Base-by-base conservation (phyloP, 1,140 invertebrate species). In the Aphelenchoides fujianensis region DNA sequence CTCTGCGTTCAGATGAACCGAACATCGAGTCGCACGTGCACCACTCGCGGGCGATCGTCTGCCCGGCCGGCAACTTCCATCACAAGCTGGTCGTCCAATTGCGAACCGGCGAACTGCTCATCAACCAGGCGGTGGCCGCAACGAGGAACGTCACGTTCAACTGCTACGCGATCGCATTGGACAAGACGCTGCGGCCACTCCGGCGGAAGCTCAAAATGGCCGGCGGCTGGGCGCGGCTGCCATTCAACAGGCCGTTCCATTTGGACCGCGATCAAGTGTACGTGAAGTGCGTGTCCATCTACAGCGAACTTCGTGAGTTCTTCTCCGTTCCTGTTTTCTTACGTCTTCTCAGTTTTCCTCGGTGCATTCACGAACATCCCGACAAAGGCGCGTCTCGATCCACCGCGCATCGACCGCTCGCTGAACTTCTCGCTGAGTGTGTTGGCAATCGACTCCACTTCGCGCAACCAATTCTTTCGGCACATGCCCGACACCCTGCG, bases 381-480 rank as follows among this genome's bases (percentile, higher is more conserved):
- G 53, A 61, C n/a, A 3, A 66, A 63, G 31, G 31, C 12, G 16
- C 55, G 19, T 30, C 28, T 59, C 12, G 23, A 32, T 7, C 27
- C 55, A 5, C 5, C 5, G 55, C 19, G 12, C 5, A 5, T 59
- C 19, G 55, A 48, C 23, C 12, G 12, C 23, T 23, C 41, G 12
- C 27, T 30, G 5, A 5, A 35, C 16, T 66, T 32, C 3, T 23
- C n/a, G 28, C n/a, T 66, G 16, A n/a, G 16, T 1, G 53, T 66
- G 23, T 35, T 66, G 63, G 63, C 12, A 12, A 36, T 66, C n/a
- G 63, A 66, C 32, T 36, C 32, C 12, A 66, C 63, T 55, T 66
- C 63, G 28, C 31, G 63, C n/a, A 66, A 66, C 53, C 63, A 66
- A 66, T 66, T 66, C 63, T 66, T 41, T 37, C 16, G 63, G 34